Conservation (phyloP, 2,113 vertebrate species). For the Tiliqua scincoides region DNA sequence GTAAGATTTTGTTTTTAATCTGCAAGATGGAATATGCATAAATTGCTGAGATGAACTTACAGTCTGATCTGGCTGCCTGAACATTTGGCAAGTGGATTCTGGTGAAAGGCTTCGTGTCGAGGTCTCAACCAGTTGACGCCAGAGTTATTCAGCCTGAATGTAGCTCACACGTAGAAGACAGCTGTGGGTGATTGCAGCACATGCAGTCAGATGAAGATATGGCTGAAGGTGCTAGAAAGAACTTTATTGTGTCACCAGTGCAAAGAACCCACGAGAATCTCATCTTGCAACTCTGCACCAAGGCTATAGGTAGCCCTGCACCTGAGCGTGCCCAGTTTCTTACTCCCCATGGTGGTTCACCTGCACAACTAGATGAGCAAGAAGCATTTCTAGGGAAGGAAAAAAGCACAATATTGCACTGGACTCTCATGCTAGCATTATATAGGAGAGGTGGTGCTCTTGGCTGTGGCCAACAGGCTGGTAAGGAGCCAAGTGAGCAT, state of each 20-base stretch:
- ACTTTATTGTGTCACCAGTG: background rate
- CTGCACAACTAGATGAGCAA: background rate
- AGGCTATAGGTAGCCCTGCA: background rate
- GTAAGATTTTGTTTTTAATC: background rate
- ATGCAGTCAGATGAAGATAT: too few species aligned
- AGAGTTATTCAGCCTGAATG: background rate
- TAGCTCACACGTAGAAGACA: background rate
- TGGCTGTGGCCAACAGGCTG: background rate
- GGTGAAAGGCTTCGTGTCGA: background rate
- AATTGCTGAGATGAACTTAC: background rate
- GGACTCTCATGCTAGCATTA: background rate
- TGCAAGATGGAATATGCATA: background rate
- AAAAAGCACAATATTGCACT: background rate
- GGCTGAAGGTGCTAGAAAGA: background rate
- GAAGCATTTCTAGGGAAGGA: background rate
- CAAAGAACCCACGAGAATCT: background rate
- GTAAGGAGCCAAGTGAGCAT: background rate
- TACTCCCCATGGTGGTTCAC: too few species aligned
- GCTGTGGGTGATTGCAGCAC: background rate
- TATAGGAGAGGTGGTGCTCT: background rate
- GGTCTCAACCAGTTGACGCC: background rate
- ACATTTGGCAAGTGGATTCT: background rate
- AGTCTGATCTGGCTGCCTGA: background rate
- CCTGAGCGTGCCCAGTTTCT: too few species aligned
- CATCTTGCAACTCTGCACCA: background rate